Percentiles rank a stretch among this genome's conserved stretches.
Conservation (phyloP, 2,113 vertebrate genomes). For the Sinocyclocheilus anophthalmus region DNA sequence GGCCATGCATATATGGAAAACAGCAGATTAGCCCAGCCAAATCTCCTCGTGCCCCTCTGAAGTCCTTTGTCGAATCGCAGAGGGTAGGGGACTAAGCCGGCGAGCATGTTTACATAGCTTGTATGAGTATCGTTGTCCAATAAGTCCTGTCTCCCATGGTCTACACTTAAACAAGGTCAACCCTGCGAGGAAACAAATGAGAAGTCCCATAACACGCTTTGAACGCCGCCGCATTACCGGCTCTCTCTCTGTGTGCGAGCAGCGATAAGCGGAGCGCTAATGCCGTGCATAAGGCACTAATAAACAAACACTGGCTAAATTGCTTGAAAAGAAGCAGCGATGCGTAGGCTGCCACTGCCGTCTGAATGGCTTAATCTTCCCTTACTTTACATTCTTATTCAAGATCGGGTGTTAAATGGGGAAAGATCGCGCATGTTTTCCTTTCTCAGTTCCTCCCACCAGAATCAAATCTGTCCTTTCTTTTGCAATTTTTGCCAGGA, state of each 20-base stretch:
- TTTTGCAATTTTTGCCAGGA: slow-evolving; percentile 6
- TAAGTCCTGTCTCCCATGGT: slow-evolving; percentile 76
- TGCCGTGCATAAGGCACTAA: slow-evolving; percentile 77
- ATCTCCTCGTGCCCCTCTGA: slow-evolving; percentile 73
- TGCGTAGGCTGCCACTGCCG: slow-evolving; percentile 68
- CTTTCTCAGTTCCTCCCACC: slow-evolving; percentile 41
- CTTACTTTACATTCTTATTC: slow-evolving; percentile 74
- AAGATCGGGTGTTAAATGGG: slow-evolving; percentile 75
- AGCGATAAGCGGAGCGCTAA: slow-evolving; percentile 78
- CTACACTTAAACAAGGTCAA: slow-evolving; percentile 77
- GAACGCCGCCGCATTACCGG: slow-evolving; percentile 31
- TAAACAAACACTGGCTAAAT: slow-evolving; percentile 85
- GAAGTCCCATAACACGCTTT: slow-evolving; percentile 52
- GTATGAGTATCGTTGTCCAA: slow-evolving; percentile 73
- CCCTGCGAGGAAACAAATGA: slow-evolving; percentile 66
- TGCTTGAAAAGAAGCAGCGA: slow-evolving; percentile 76
- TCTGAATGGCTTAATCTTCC: slow-evolving; percentile 80
- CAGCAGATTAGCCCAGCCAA: slow-evolving; percentile 73
- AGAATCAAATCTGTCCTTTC: slow-evolving; percentile 36
- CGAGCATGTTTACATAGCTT: slow-evolving; percentile 77
- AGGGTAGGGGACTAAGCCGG: slow-evolving; percentile 64
- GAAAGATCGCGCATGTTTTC: slow-evolving; percentile 53
- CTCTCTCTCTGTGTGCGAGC: slow-evolving; percentile 38
- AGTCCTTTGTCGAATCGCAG: slow-evolving; percentile 72
- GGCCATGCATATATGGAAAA: slow-evolving; percentile 77